Percentiles rank a stretch among this genome's conserved stretches.
Conservation (phyloP, 2,888 invertebrate species). For the Villa cingulata region DNA sequence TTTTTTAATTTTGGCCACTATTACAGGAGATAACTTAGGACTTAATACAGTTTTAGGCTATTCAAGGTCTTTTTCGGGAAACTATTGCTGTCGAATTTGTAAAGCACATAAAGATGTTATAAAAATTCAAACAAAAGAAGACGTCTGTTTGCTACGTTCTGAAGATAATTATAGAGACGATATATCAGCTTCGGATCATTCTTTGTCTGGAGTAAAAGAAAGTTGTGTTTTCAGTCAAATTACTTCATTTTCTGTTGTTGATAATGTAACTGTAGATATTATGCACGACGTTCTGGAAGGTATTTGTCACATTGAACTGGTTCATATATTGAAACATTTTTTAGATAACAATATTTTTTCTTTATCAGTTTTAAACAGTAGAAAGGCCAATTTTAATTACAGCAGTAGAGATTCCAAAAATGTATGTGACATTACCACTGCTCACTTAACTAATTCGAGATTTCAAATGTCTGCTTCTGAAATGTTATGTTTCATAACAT, state of each 20-base stretch:
- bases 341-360: not conserved
- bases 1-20: no score
- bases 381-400: not conserved
- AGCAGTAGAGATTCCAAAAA: not conserved
- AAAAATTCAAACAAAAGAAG: no score
- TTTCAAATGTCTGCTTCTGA: conserved; percentile 2
- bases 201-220: not conserved
- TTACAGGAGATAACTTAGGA: no score
- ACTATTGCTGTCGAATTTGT: no score
- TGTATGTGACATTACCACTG: no score
- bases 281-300: conserved; percentile 10
- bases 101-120: no score
- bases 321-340: not conserved
- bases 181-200: no score
- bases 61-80: no score
- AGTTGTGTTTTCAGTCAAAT: conserved; percentile 2
- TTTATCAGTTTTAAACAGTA: not conserved
- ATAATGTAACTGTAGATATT: conserved; percentile 4
- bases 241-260: conserved; percentile 1
- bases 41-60: no score
- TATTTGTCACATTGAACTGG: conserved; percentile 4
- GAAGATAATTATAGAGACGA: no score
- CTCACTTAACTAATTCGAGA: no score
- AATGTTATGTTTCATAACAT: not conserved
- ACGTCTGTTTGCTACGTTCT: no score